phyloP scores from a whole-genome alignment of 2,113 vertebrate species.

The Rhinolophus sinicus region DNA sequence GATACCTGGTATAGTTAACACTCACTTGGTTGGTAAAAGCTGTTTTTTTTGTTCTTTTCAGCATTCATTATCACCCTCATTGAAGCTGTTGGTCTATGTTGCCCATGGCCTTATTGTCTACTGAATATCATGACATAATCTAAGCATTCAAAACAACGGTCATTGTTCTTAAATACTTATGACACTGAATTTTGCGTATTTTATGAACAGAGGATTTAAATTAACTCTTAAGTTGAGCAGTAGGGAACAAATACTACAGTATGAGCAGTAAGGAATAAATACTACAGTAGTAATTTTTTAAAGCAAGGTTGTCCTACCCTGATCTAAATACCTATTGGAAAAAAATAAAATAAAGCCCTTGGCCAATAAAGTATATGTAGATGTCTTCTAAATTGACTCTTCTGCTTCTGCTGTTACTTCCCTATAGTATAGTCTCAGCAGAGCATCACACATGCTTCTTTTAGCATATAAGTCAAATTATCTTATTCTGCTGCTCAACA shows the following conservation, averaged over 20 bases:
- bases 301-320: not conserved
- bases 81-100: not conserved
- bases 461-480: not conserved
- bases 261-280: not conserved
- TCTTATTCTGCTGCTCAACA: not conserved
- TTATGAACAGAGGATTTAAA: not conserved
- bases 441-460: not conserved
- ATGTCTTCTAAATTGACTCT: not conserved
- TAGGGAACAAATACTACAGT: not conserved
- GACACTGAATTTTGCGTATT: not conserved
- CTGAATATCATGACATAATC: not conserved
- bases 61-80: not conserved
- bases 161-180: not conserved
- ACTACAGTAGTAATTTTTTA: not conserved
- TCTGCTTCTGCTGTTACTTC: not conserved
- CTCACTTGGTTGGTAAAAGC: not conserved
- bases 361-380: not conserved
- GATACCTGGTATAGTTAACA: constrained; percentile 23
- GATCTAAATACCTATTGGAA: not conserved
- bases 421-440: not conserved
- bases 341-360: not conserved
- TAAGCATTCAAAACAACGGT: not conserved
- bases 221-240: not conserved
- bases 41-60: not conserved
- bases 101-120: not conserved